A percentile compares a stretch with the other conserved stretches of the same genome.
Evolutionary conservation across 2,113 vertebrate genomes (phyloP).

Genomic region (Origma solitaria): DNA sequence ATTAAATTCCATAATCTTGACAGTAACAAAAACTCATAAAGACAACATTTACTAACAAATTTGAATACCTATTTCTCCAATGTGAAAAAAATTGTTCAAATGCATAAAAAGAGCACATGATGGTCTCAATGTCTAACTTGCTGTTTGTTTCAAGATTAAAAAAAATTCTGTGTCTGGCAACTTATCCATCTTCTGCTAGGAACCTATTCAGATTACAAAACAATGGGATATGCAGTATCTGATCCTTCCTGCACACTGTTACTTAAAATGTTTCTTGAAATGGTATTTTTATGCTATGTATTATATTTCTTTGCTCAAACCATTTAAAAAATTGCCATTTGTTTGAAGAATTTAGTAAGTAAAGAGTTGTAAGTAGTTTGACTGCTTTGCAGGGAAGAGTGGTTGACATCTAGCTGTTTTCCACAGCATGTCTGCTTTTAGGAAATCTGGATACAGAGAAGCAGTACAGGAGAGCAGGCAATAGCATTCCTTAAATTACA

Average conservation of each 20-base stretch:
- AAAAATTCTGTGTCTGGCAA: not conserved
- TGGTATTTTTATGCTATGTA: not conserved
- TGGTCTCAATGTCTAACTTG: not conserved
- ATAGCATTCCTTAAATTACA: not conserved
- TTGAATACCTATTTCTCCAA: not conserved
- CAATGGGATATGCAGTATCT: not conserved
- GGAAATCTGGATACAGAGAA: not conserved
- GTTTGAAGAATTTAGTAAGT: not conserved
- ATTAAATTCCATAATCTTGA: not conserved
- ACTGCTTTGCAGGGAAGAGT: not conserved
- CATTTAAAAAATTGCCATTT: not conserved
- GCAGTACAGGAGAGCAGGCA: not conserved
- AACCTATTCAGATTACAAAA: not conserved
- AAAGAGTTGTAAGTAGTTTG: not conserved
- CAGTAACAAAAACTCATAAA: not conserved
- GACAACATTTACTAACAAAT: not conserved
- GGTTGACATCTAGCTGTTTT: not conserved
- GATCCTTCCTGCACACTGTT: not conserved
- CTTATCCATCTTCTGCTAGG: not conserved
- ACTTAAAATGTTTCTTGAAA: not conserved
- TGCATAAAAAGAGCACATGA: not conserved
- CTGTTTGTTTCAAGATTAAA: not conserved
- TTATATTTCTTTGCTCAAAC: not conserved
- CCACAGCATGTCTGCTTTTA: not conserved
- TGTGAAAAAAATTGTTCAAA: not conserved